Evolutionary conservation across 2,113 vertebrate genomes (phyloP), one percentile per base, ranked within the genome.

Genomic region (Hymenochirus boettgeri): DNA sequence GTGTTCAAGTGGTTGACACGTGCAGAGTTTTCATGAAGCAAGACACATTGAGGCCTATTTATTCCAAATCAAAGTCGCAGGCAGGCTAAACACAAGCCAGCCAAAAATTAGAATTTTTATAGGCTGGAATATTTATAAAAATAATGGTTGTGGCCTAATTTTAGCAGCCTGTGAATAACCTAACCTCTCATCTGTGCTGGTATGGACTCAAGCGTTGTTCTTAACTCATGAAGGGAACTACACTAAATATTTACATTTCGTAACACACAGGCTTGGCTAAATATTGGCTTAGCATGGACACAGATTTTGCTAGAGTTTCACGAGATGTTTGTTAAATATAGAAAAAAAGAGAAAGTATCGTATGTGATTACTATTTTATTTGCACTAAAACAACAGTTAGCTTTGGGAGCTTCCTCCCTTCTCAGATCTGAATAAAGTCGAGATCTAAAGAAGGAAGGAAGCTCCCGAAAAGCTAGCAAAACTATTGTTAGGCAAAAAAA

Each of bases 51-150:
- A 89, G 91, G 90, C 87, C 87, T 90, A 86, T 91, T 92, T 89
- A 89, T 91, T 88, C 89, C 88, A 91, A 88, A 92, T 92, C 89
- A 90, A 86, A 90, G 87, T 91, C 88, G 89, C 87, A 85, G 87
- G 84, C 87, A 87, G 87, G 88, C 89, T 88, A 88, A 90, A 91
- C 85, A 87, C 80, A 89, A 91, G 86, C 90, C n/a, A 87, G 89
- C 85, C 89, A 91, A 92, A 92, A 90, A 89, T 87, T 88, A 87
- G 89, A 89, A 90, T 90, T 91, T 91, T 91, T 88, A 86, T 87
- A 85, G 85, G 82, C 84, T 89, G 81, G 86, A 89, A 90, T n/a
- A 92, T 90, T 90, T 89, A 91, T 90, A 88, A 89, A 88, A 88
- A 90, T 87, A 89, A 90, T 90, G 87, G 88, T 89, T 89, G 82